Evolutionary conservation across 2,113 vertebrate species (phyloP).

Genomic region (Lethenteron camtschaticum): DNA sequence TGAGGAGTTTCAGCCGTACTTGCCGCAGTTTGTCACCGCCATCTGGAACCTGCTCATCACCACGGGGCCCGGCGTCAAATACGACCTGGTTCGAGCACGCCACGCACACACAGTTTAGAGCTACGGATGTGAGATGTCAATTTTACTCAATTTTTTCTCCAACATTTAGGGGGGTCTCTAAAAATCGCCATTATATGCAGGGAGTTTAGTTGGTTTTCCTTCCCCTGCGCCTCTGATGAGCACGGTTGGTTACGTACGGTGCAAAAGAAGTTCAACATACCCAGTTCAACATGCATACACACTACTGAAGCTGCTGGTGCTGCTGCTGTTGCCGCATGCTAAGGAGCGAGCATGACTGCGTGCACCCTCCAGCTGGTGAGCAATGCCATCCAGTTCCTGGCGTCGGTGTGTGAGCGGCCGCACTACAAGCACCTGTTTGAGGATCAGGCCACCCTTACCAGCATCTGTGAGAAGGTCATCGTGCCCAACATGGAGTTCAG

Average conservation of each 20-base stretch:
- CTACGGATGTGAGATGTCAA: neutral
- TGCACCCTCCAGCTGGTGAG: constrained; percentile 50
- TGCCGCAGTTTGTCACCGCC: constrained; percentile 82
- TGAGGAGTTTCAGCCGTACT: constrained; percentile 82
- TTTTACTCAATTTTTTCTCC: neutral
- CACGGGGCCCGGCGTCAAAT: constrained; percentile 90
- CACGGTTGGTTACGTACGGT: neutral
- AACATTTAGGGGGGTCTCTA: too few relatives aligned
- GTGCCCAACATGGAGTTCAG: constrained; percentile 99
- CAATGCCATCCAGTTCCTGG: constrained; percentile 94
- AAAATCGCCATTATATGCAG: too few relatives aligned
- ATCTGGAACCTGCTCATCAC: constrained; percentile 96
- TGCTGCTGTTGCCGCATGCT: too few relatives aligned
- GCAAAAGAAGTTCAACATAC: too few relatives aligned
- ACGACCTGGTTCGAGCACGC: constrained; percentile 48
- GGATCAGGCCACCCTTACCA: constrained; percentile 80
- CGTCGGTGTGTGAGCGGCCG: constrained; percentile 82
- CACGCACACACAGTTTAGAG: neutral
- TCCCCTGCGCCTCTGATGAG: neutral
- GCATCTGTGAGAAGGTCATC: constrained; percentile 97
- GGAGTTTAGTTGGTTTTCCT: neutral
- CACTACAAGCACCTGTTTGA: constrained; percentile 97
- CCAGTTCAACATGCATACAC: too few relatives aligned
- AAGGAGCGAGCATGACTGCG: too few relatives aligned
- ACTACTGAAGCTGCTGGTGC: too few relatives aligned